phyloP scores from a whole-genome alignment of 2,797 vertebrate genomes.

The Nyctalus aviator region DNA sequence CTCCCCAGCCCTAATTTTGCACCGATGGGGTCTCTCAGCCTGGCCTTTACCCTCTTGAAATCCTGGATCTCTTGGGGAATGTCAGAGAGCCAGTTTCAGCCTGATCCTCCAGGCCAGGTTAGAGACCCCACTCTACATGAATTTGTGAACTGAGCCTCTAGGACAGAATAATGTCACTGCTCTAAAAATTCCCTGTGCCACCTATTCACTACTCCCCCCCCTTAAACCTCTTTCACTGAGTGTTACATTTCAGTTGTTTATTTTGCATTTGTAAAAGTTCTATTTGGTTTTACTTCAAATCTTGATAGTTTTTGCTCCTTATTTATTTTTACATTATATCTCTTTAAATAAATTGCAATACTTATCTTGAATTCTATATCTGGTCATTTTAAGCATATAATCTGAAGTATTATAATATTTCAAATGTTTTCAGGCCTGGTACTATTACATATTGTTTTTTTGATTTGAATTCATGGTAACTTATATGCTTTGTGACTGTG shows the following conservation, averaged over 20 bases:
- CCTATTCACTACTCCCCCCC: neutral
- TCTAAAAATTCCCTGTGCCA: neutral
- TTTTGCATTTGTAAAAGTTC: neutral
- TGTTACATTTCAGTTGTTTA: neutral
- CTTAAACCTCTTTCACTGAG: neutral
- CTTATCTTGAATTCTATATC: constrained; percentile 3
- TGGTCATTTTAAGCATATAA: neutral
- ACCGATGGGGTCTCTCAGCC: too few species aligned
- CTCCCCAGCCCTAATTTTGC: too few species aligned
- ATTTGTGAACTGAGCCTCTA: too few species aligned
- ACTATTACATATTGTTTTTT: neutral
- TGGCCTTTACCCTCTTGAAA: too few species aligned
- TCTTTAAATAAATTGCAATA: neutral
- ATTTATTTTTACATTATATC: neutral
- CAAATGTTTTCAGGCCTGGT: neutral
- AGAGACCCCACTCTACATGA: too few species aligned
- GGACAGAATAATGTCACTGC: neutral
- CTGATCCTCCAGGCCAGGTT: too few species aligned
- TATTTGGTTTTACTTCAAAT: constrained; percentile 26
- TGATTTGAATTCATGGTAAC: neutral
- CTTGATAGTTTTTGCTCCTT: neutral
- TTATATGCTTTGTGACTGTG: neutral
- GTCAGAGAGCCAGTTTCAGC: too few species aligned
- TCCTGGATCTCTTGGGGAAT: too few species aligned
- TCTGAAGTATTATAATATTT: neutral